Evolutionary conservation across 2,113 vertebrate species (phyloP).

Genomic region (Chlorocebus sabaeus): DNA sequence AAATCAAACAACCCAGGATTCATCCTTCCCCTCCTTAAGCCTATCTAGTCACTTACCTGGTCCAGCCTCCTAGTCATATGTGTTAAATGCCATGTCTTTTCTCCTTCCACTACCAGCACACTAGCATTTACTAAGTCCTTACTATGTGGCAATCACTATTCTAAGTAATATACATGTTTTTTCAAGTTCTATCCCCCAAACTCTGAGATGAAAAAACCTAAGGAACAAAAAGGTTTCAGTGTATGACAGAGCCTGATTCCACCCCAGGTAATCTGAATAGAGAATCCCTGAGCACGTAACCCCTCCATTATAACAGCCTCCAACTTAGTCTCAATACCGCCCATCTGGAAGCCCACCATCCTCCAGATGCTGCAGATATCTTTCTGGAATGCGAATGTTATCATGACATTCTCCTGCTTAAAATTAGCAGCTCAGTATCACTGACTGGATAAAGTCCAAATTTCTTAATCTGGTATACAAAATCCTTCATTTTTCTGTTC

Average conservation of each 20-base stretch:
- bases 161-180: background rate
- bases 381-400: constrained; percentile 44
- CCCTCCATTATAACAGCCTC: background rate
- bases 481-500: constrained; percentile 28
- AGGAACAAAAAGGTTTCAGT: background rate
- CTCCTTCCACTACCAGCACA: background rate
- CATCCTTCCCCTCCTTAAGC: background rate
- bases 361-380: background rate
- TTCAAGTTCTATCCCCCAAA: constrained; percentile 22
- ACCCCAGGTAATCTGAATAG: background rate
- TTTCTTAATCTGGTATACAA: constrained; percentile 35
- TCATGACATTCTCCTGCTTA: background rate
- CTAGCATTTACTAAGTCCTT: background rate
- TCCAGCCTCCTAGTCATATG: background rate
- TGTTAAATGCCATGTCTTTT: background rate
- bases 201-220: background rate
- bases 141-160: background rate
- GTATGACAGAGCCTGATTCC: background rate
- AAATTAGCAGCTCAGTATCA: background rate
- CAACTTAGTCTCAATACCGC: background rate
- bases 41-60: background rate
- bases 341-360: background rate
- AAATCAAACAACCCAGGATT: background rate
- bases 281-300: background rate
- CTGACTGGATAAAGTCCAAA: constrained; percentile 25